These are phyloP conservation scores for Papilio glaucus DNA, from an alignment of 1,140 invertebrate genomes.

Conservation along the genomic window DNA sequence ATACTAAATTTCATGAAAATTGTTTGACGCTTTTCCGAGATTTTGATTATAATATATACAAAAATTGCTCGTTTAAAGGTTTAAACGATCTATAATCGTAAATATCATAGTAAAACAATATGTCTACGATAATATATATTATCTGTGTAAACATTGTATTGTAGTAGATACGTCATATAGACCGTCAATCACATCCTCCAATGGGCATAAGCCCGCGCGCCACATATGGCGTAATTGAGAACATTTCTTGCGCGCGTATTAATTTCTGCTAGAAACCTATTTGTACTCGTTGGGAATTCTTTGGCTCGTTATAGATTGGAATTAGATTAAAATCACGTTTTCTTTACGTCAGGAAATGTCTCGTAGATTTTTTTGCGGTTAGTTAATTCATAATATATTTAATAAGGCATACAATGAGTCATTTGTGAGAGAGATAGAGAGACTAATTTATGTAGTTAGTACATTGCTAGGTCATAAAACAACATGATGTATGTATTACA, in stretches of 20 bases:
- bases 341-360: slow-evolving; percentile 28
- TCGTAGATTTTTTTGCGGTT: not conserved
- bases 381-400: slow-evolving; percentile 7
- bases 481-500: too few species aligned
- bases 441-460: too few species aligned
- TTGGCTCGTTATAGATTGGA: slow-evolving; percentile 9
- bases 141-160: not conserved
- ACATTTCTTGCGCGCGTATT: slow-evolving; percentile 13
- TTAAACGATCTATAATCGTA: too few species aligned
- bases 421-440: too few species aligned
- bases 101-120: too few species aligned
- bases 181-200: slow-evolving; percentile 1
- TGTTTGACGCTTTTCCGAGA: too few species aligned
- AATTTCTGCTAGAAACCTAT: not conserved
- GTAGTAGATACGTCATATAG: not conserved
- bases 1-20: too few species aligned
- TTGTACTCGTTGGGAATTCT: slow-evolving; percentile 20
- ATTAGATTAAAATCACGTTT: not conserved
- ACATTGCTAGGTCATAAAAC: too few species aligned
- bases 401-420: too few species aligned
- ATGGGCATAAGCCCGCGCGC: not conserved
- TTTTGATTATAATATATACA: too few species aligned
- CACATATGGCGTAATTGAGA: slow-evolving; percentile 9
- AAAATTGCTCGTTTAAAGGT: too few species aligned
- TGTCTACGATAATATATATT: too few species aligned